A percentile compares a stretch with the other conserved stretches of the same genome.
phyloP scores from a whole-genome alignment of 2,888 invertebrate genomes.

The Thelaira solivaga region DNA sequence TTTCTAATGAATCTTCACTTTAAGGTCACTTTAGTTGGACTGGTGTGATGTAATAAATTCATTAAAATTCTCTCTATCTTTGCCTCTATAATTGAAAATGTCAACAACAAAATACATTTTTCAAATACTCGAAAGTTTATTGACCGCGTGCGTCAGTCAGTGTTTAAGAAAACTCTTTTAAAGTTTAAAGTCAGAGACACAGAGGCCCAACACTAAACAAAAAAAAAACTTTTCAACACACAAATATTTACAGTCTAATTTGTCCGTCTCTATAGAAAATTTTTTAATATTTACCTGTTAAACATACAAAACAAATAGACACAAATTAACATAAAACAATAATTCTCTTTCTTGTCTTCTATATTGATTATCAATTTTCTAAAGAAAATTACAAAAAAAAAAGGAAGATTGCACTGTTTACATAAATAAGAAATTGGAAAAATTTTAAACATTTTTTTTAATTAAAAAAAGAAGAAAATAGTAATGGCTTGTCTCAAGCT shows the following conservation, averaged over 20 bases:
- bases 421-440: neutral
- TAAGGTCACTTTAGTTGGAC: no score
- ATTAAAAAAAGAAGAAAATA: neutral
- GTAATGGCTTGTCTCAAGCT: no score
- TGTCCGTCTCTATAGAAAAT: constrained; percentile 28
- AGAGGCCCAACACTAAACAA: neutral
- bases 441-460: neutral
- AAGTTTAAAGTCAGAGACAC: neutral
- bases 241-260: constrained; percentile 7
- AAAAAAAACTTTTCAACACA: neutral
- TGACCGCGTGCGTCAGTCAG: no score
- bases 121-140: constrained; percentile 15
- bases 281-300: constrained; percentile 46
- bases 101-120: neutral
- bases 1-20: no score
- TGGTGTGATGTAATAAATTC: neutral
- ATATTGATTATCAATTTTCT: neutral
- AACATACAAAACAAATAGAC: neutral
- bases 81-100: neutral
- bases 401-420: constrained; percentile 3
- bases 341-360: neutral
- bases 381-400: constrained; percentile 8
- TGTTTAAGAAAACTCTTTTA: neutral
- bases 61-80: neutral
- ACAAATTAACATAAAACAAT: constrained; percentile 24